These are phyloP conservation scores for Parazoanthus swiftii DNA, from an alignment of 92 coral and sea anemone species.

Conservation along the genomic window DNA sequence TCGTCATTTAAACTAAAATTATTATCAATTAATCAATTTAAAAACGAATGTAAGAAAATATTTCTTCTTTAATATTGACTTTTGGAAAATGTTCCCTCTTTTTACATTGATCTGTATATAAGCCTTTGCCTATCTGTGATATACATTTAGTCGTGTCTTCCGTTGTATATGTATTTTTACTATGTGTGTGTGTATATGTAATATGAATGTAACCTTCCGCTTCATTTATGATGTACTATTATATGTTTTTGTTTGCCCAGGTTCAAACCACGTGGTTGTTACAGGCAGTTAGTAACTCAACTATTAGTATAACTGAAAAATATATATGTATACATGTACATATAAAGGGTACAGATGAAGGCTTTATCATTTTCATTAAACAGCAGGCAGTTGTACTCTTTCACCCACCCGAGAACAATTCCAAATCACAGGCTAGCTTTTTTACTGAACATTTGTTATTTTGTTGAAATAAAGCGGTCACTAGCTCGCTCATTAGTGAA, in stretches of 20 bases:
- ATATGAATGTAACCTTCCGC: slow-evolving; percentile 16
- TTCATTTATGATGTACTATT: slow-evolving; percentile 13
- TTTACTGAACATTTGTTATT: slow-evolving; percentile 8
- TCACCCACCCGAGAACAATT: slow-evolving; percentile 12
- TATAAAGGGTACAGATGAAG: slow-evolving; percentile 15
- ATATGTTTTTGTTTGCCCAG: slow-evolving; percentile 15
- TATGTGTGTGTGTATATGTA: slow-evolving; percentile 15
- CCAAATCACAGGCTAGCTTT: slow-evolving; percentile 11
- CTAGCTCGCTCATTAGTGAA: no score
- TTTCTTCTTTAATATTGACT: no score
- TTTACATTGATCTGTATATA: no score
- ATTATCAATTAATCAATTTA: no score
- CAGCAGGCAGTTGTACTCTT: slow-evolving; percentile 15
- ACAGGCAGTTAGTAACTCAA: slow-evolving; percentile 16
- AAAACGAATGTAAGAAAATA: no score
- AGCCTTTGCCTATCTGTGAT: no score
- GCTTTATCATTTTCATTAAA: slow-evolving; percentile 13
- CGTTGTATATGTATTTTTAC: slow-evolving; percentile 8
- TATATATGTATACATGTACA: slow-evolving; percentile 13
- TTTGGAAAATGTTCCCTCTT: no score
- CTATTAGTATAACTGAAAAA: slow-evolving; percentile 13
- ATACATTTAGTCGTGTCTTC: no score
- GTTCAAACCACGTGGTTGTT: slow-evolving; percentile 17
- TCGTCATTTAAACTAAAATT: no score
- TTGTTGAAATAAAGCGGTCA: no score